Base-by-base conservation (phyloP, 2,888 invertebrate genomes). In the Phytoseiulus persimilis region DNA sequence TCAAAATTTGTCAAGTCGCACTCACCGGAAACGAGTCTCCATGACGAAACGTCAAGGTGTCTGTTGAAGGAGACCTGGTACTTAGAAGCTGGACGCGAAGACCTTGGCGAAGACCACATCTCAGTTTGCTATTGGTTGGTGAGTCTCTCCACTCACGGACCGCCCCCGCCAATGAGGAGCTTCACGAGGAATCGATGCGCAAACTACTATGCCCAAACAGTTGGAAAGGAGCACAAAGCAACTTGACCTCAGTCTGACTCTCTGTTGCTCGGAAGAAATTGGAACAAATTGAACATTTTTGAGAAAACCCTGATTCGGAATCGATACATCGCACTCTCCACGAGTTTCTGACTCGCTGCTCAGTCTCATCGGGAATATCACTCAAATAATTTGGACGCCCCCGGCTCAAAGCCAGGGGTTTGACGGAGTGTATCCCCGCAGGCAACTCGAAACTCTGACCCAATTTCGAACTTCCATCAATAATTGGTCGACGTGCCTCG, bases 91-190 rank as follows among this genome's bases (percentile, higher is more conserved):
- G 65, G 45, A 33, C 45, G 32, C 87, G 23, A 33, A 32, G 87
- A 32, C 87, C 87, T 87, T 87, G 87, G 45, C 87, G 45, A 87
- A 87, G 87, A 32, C 87, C 87, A 32, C 87, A 39, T 45, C 87
- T 87, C 87, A 45, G 45, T 32, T 11, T 28, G 32, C 33, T 87
- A 87, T 87, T 87, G 87, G 87, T 33, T 45, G 28, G 87, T 33
- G 32, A 45, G 39, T 31, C 87, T 87, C 87, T 87, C 87, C 87
- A 33, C 32, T 87, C 87, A 87, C 87, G 87, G 87, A 87, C 87
- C 87, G 87, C 87, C 87, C 31, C 32, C 87, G 33, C 87, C 87
- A 87, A 87, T 87, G 39, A n/a, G 87, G 39, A 45, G 5, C 39
- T 32, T 33, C 87, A 87, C 32, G 87, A 31, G 5, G 32, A 87